Conservation (phyloP, 1,140 invertebrate genomes). For the Drosophila asahinai region DNA sequence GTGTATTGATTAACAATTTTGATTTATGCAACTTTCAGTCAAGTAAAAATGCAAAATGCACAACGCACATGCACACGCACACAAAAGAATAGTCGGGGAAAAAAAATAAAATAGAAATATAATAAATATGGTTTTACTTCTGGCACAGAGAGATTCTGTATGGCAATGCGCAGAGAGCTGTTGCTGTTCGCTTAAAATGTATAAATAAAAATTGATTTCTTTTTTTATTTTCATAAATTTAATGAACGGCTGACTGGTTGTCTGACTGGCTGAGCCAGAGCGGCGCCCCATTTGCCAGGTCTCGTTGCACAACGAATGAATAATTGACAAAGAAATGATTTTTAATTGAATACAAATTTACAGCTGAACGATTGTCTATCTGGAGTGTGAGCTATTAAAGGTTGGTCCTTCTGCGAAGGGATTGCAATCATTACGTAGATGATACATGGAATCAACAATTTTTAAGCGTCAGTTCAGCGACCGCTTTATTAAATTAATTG, state of each 20-base stretch:
- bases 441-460: conserved; percentile 13
- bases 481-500: conserved; percentile 12
- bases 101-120: conserved; percentile 16
- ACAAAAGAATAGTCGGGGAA: conserved; percentile 17
- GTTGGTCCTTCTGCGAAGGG: neutral
- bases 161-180: conserved; percentile 7
- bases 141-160: neutral
- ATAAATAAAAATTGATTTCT: conserved; percentile 53
- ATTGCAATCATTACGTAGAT: neutral
- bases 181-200: conserved; percentile 18
- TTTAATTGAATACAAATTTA: conserved; percentile 71
- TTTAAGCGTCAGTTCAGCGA: conserved; percentile 19
- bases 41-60: conserved; percentile 49
- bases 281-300: conserved; percentile 43
- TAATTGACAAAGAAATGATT: conserved; percentile 71
- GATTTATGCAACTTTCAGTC: conserved; percentile 49
- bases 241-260: conserved; percentile 57
- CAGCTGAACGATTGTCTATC: conserved; percentile 57
- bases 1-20: conserved; percentile 60
- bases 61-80: conserved; percentile 18
- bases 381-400: conserved; percentile 9
- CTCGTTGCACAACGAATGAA: conserved; percentile 62
- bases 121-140: conserved; percentile 44
- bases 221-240: conserved; percentile 59
- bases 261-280: conserved; percentile 22